Conservation (phyloP, 64 coral and sea anemone species). For the Actinia equina region DNA sequence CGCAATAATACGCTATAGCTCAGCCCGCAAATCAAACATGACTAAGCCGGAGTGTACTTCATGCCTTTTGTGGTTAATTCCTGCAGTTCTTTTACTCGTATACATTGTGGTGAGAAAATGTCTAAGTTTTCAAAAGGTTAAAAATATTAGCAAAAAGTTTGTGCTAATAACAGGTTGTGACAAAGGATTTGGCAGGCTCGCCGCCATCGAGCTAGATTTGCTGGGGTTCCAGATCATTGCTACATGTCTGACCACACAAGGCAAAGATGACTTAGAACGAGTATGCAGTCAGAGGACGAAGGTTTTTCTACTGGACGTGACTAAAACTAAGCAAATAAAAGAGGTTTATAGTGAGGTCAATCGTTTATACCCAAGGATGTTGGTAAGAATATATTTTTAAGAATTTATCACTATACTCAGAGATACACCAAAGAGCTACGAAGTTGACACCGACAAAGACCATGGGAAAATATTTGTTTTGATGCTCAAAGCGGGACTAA, state of each 20-base stretch:
- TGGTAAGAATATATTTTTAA: background rate
- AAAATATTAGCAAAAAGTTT: constrained; percentile 35
- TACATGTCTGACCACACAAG: constrained; percentile 56
- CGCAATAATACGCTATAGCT: no score
- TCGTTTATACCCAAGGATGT: background rate
- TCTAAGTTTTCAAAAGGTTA: background rate
- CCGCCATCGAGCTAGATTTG: constrained; percentile 50
- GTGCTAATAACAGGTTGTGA: constrained; percentile 75
- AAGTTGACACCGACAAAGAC: no score
- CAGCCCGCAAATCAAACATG: no score
- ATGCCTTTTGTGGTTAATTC: no score
- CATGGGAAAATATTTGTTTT: no score
- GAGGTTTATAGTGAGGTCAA: constrained; percentile 47
- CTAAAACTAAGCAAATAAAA: constrained; percentile 40
- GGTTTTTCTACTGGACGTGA: constrained; percentile 52
- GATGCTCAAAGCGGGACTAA: no score
- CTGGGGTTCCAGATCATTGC: constrained; percentile 58
- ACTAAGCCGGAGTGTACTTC: no score
- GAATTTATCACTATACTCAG: no score
- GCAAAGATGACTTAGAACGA: constrained; percentile 30
- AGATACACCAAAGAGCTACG: no score
- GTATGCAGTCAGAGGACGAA: constrained; percentile 24
- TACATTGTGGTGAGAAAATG: background rate
- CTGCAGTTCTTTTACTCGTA: no score
- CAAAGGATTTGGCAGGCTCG: constrained; percentile 46